A percentile compares a stretch with the other conserved stretches of the same genome.
phyloP scores from a whole-genome alignment of 2,888 invertebrate species.

The Prosapia bicincta region DNA sequence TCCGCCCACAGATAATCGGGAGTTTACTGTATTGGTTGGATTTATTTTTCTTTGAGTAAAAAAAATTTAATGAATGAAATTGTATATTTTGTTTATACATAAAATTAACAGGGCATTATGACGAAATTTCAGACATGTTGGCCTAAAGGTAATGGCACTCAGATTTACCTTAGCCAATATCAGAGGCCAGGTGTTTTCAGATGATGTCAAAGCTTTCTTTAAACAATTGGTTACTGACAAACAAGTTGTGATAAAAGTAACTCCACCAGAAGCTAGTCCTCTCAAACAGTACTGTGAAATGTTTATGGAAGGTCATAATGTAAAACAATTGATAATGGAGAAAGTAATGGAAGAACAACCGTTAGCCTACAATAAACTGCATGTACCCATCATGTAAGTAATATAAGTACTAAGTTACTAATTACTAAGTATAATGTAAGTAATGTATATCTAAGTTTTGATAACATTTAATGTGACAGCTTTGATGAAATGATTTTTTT shows the following conservation, averaged over 20 bases:
- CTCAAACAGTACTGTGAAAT: slow-evolving; percentile 73
- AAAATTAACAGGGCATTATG: neutral
- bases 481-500: too few species aligned
- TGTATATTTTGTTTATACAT: too few species aligned
- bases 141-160: slow-evolving; percentile 70
- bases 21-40: too few species aligned
- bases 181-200: slow-evolving; percentile 51
- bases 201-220: slow-evolving; percentile 67
- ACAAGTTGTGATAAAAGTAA: slow-evolving; percentile 60
- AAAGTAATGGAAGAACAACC: neutral
- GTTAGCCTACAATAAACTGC: neutral
- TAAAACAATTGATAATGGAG: slow-evolving; percentile 53
- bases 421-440: too few species aligned
- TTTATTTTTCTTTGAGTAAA: too few species aligned
- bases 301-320: slow-evolving; percentile 55
- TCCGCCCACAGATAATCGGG: too few species aligned
- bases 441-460: too few species aligned
- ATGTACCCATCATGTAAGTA: neutral
- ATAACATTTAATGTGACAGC: too few species aligned
- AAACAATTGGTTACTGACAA: slow-evolving; percentile 63
- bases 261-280: slow-evolving; percentile 61
- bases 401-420: too few species aligned
- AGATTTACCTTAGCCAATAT: slow-evolving; percentile 69
- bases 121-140: slow-evolving; percentile 47
- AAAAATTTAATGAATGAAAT: too few species aligned